Evolutionary conservation across 1,140 invertebrate species (phyloP).

Genomic region (Drosophila jambulina): DNA sequence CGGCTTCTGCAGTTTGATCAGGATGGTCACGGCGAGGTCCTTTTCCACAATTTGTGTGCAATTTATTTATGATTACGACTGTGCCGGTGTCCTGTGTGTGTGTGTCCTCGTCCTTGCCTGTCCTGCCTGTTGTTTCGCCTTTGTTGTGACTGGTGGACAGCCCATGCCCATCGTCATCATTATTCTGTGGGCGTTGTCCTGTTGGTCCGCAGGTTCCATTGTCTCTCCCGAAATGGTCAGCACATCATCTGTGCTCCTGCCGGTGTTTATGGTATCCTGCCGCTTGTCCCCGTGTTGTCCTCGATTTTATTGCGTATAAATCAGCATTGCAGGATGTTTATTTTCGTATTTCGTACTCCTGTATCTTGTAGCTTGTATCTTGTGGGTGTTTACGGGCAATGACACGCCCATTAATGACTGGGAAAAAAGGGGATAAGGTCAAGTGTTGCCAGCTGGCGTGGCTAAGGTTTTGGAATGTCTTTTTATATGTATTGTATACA

Average conservation of each 20-base stretch:
- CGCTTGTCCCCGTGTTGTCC: constrained; percentile 30
- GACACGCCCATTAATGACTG: constrained; percentile 38
- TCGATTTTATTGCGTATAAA: constrained; percentile 75
- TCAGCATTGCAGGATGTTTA: constrained; percentile 35
- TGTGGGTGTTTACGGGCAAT: constrained; percentile 27
- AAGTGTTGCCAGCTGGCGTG: constrained; percentile 9
- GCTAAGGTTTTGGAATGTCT: not conserved
- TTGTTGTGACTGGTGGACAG: constrained; percentile 59
- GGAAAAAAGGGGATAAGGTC: constrained; percentile 1
- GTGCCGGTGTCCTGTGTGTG: not conserved
- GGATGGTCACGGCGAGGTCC: constrained; percentile 2
- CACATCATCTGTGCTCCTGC: constrained; percentile 18
- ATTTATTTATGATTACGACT: constrained; percentile 65
- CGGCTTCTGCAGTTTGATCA: constrained; percentile 31
- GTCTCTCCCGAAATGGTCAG: constrained; percentile 28
- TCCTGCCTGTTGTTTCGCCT: constrained; percentile 2
- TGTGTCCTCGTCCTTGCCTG: not conserved
- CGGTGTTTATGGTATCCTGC: constrained; percentile 28
- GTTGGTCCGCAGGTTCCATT: constrained; percentile 25
- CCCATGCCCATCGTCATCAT: constrained; percentile 8
- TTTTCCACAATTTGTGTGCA: constrained; percentile 36
- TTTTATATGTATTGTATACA: not conserved
- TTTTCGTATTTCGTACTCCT: not conserved
- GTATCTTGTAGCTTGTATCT: constrained; percentile 3
- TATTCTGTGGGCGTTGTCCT: constrained; percentile 46